phyloP scores from a whole-genome alignment of 2,113 vertebrate species.

The Elephantulus edwardii region DNA sequence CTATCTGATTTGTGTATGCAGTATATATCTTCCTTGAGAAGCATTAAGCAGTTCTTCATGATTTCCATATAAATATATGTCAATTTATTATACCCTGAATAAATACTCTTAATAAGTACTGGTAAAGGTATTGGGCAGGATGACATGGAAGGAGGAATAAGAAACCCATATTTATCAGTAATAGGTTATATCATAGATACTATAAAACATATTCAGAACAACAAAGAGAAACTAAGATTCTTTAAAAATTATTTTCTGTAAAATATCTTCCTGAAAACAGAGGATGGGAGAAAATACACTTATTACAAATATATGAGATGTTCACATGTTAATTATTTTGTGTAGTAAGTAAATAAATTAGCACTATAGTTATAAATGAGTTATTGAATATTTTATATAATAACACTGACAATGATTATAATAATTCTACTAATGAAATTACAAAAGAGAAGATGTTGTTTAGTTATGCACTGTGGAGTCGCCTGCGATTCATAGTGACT shows the following conservation, averaged over 20 bases:
- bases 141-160: background rate
- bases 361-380: constrained; percentile 10
- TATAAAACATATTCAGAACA: background rate
- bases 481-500: too few species aligned
- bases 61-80: background rate
- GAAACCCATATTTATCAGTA: background rate
- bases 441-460: background rate
- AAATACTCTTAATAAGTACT: background rate
- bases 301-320: too few species aligned
- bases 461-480: too few species aligned
- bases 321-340: background rate
- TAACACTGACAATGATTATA: background rate
- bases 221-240: background rate
- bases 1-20: background rate
- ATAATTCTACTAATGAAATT: background rate
- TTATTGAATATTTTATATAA: background rate
- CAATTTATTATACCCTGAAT: background rate
- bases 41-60: background rate
- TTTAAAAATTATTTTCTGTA: background rate
- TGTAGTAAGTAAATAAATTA: background rate
- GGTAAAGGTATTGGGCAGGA: background rate
- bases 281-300: background rate
- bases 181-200: background rate
- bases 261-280: background rate
- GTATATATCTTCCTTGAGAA: too few species aligned